Percentiles rank a stretch among this genome's conserved stretches.
These are phyloP conservation scores for Aplochiton taeniatus DNA, from an alignment of 2,797 vertebrate species.

Conservation along the genomic window DNA sequence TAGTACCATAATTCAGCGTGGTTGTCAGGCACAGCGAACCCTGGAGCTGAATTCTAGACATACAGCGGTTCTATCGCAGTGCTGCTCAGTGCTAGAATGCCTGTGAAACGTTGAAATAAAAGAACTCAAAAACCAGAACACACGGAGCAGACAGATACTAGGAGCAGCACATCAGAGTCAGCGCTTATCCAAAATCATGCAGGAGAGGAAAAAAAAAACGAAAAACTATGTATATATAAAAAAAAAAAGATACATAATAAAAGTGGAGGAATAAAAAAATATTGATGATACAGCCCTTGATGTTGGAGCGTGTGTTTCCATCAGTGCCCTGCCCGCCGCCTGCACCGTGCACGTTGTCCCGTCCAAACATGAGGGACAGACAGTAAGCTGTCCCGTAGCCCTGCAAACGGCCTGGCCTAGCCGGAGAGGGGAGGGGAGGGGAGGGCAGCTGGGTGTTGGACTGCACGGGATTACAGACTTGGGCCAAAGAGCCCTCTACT, in stretches of 20 bases:
- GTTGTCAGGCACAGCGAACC: constrained; percentile 34
- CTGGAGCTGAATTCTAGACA: constrained; percentile 47
- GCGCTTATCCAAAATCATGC: constrained; percentile 79
- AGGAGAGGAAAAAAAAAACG: constrained; percentile 67
- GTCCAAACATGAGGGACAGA: constrained; percentile 87
- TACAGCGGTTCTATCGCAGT: constrained; percentile 37
- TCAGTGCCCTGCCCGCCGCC: constrained; percentile 83
- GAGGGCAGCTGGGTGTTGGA: constrained; percentile 56
- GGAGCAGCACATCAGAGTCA: constrained; percentile 77
- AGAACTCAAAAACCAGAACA: constrained; percentile 51
- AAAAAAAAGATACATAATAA: constrained; percentile 43
- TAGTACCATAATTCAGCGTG: constrained; percentile 9
- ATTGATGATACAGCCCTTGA: constrained; percentile 85
- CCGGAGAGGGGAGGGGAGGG: background rate
- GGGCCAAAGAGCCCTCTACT: constrained; percentile 42
- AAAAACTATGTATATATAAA: constrained; percentile 42
- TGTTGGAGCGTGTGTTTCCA: constrained; percentile 79
- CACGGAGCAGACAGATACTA: constrained; percentile 66
- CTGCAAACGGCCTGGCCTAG: constrained; percentile 65
- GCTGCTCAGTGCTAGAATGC: constrained; percentile 53
- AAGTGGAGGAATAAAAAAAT: constrained; percentile 61
- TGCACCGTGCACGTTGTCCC: constrained; percentile 91
- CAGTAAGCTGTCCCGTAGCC: constrained; percentile 76
- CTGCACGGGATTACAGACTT: constrained; percentile 68
- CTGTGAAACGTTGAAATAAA: constrained; percentile 61